Evolutionary conservation across 92 coral and sea anemone species (phyloP), one percentile per base, ranked within the genome.

Genomic region (Montipora capitata): DNA sequence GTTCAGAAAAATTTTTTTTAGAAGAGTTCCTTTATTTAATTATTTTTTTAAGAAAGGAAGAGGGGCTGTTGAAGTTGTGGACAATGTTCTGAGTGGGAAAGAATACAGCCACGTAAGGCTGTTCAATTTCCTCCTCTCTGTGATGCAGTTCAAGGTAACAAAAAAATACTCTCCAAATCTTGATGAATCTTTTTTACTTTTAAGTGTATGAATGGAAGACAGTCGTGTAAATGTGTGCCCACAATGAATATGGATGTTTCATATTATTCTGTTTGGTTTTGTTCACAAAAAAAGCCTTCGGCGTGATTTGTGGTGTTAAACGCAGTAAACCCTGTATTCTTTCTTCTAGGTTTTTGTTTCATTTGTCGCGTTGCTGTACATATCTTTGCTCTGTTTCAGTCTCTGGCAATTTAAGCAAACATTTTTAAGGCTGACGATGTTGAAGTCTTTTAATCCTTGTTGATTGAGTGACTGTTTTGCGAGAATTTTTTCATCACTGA

Each of bases 81-180:
- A 52, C 14, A 56, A 72, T 17, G 43, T 52, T 20, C 72, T 72
- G 79, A 41, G 13, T 41, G 15, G 79, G 11, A 10, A 83, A 7
- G 18, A 39, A 44, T 69, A 9, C 61, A n/a, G 61, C 61, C 61
- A 3, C 10, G 61, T 13, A 72, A 57, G 43, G 44, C 35, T 73
- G 78, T 83, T 78, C 58, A 72, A 72, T 83, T 83, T 83, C 79
- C 80, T 78, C 63, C 43, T 58, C 62, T 38, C 72, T 54, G 40
- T 70, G 48, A 38, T n/a, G 40, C 39, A 39, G 69, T 52, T 70
- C 69, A 82, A 18, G 56, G 77, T 40, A 58, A 72, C 87, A 82
- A 71, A 35, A 67, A 51, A 27, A 27, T 67, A 65, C 85, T 49
- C 85, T 81, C 18, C 67, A 81, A 81, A 10, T 48, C 52, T 16